Percentiles rank a stretch among this genome's conserved stretches.
Evolutionary conservation across 2,113 vertebrate species (phyloP).

Genomic region (Indicator maculatus): DNA sequence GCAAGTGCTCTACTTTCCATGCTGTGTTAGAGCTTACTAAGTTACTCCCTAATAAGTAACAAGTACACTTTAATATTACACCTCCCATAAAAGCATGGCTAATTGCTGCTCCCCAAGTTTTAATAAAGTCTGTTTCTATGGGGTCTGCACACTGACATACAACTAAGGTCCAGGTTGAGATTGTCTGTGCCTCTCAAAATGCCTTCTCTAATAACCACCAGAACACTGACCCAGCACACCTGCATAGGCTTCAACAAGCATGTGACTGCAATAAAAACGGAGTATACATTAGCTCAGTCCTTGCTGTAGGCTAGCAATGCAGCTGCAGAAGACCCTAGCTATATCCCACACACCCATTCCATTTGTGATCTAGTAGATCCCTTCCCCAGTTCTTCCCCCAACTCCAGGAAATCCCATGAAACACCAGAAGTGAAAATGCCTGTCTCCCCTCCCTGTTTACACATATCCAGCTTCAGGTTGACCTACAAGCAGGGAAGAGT

Average conservation of each 20-base stretch:
- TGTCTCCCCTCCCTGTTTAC: not conserved
- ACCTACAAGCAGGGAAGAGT: not conserved
- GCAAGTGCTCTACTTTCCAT: not conserved
- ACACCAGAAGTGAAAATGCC: not conserved
- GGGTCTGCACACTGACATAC: not conserved
- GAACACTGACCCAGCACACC: not conserved
- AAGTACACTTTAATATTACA: not conserved
- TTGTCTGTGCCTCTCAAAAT: not conserved
- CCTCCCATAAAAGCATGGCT: not conserved
- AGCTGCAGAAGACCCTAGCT: not conserved
- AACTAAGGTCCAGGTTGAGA: not conserved
- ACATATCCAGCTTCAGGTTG: not conserved
- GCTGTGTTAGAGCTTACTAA: not conserved
- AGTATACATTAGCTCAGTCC: not conserved
- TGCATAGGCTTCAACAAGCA: not conserved
- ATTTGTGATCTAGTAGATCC: not conserved
- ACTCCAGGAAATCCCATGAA: not conserved
- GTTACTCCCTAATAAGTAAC: not conserved
- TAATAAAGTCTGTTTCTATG: not conserved
- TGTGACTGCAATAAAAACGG: not conserved
- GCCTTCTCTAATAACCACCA: not conserved
- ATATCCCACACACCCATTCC: not conserved
- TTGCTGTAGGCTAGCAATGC: not conserved
- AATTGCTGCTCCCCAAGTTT: not conserved
- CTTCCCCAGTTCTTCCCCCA: not conserved